Evolutionary conservation across 2,888 invertebrate genomes (phyloP).

Genomic region (Brachylomia viminalis): DNA sequence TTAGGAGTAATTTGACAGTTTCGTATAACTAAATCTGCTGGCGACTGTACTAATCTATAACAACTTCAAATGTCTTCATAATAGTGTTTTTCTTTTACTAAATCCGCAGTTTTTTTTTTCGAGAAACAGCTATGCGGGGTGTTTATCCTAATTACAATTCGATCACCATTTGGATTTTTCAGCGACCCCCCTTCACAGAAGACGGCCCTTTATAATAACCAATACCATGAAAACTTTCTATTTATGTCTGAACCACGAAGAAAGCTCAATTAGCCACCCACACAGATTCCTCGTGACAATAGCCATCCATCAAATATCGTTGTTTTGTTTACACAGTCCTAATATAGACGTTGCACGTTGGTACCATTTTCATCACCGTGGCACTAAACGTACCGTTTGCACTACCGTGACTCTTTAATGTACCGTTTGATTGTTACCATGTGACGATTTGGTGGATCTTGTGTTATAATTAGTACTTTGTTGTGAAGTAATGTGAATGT

Average conservation of each 20-base stretch:
- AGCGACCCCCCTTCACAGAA: not conserved
- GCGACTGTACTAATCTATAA: no score
- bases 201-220: not conserved
- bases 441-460: conserved; percentile 67
- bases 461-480: conserved; percentile 58
- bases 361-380: conserved; percentile 35
- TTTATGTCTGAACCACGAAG: conserved; percentile 31
- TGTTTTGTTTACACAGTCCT: conserved; percentile 65
- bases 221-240: conserved; percentile 16
- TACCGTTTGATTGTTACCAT: conserved; percentile 77
- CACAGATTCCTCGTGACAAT: conserved; percentile 42
- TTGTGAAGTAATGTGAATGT: conserved; percentile 34
- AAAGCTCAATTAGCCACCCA: conserved; percentile 64
- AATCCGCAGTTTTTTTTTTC: no score
- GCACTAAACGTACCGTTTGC: conserved; percentile 47
- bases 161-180: no score
- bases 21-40: no score
- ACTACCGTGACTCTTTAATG: conserved; percentile 77
- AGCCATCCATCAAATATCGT: conserved; percentile 60
- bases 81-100: no score
- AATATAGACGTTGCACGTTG: conserved; percentile 69
- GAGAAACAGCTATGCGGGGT: no score
- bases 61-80: no score
- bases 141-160: no score
- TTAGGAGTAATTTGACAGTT: no score